These are phyloP conservation scores for Brachyrhaphis roseni DNA, from an alignment of 2,797 vertebrate genomes.

Conservation along the genomic window DNA sequence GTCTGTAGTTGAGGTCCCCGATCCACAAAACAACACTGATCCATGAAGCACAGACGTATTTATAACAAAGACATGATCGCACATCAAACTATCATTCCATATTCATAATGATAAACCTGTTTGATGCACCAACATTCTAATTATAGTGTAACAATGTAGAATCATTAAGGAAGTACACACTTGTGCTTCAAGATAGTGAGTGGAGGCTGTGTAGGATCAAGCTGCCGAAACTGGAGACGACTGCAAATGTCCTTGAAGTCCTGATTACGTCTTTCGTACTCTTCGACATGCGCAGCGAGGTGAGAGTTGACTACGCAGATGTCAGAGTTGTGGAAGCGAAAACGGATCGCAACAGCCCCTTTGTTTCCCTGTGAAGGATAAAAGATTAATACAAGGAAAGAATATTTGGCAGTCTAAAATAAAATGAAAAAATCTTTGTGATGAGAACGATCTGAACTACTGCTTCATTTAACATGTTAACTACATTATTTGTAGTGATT, in stretches of 20 bases:
- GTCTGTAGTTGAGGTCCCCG: constrained; percentile 96
- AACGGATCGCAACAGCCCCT: constrained; percentile 92
- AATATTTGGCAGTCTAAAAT: background rate
- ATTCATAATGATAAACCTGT: background rate
- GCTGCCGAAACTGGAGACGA: constrained; percentile 88
- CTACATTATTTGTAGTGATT: background rate
- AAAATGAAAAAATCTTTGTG: background rate
- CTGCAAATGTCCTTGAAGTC: constrained; percentile 95
- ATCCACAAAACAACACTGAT: constrained; percentile 93
- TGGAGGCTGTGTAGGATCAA: constrained; percentile 79
- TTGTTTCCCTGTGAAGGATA: constrained; percentile 89
- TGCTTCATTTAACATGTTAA: background rate
- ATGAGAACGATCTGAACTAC: background rate
- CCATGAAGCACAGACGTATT: constrained; percentile 5
- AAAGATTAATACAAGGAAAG: constrained; percentile 7
- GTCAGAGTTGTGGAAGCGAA: constrained; percentile 92
- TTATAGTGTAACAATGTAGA: background rate
- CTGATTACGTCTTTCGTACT: constrained; percentile 94
- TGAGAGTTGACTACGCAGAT: constrained; percentile 96
- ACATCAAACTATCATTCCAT: background rate
- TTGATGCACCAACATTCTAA: background rate
- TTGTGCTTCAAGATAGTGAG: constrained; percentile 91
- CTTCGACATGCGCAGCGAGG: constrained; percentile 92
- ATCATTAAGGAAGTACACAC: constrained; percentile 73
- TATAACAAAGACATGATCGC: too few species aligned